Base-by-base conservation (phyloP, 2,888 invertebrate genomes). In the Patella depressa region DNA sequence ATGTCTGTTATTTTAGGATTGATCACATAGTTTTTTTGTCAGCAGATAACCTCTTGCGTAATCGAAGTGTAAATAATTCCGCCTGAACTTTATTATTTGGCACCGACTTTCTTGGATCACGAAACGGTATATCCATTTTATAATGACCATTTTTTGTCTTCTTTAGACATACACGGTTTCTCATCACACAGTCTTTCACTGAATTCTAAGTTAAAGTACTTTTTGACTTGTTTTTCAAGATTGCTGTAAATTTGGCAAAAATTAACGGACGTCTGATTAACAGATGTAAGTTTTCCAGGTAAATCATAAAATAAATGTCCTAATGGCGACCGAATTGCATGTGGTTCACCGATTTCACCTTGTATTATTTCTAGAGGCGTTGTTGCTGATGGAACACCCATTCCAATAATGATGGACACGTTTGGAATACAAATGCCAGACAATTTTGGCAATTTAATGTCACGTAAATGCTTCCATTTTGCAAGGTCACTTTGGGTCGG, bases 211-310 rank as follows among this genome's bases (percentile, higher is more conserved):
- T 80, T 72, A 77, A 78, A 80, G n/a, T 79, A 75, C 96, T 76
- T 95, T 96, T 89, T 91, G 94, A 95, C 29, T 93, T 97, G 85
- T 97, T 96, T 92, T 95, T 97, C 80, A 94, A 95, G 71, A 96
- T 97, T 11, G 93, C 97, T 75, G 96, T 96, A 9, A 14, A 77
- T n/a, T 4, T 71, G 17, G 2, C 73, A 53, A 69, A 75, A 80
- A 45, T 80, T 19, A 9, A 59, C 59, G 1, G 75, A 53, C 2
- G 24, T 24, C 19, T 57, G 74, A 2, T 45, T 53, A 70, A 29
- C 15, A 11, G 24, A 4, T 19, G 7, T 24, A 17, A 9, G 59
- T 17, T 19, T 19, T 24, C 73, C 65, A 0, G 78, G 29, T 7
- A 79, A 73, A 11, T 77, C 80, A 73, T 79, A 79, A 9, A 79